These are phyloP conservation scores for Mya arenaria DNA, from an alignment of 1,140 invertebrate genomes.

Conservation along the genomic window DNA sequence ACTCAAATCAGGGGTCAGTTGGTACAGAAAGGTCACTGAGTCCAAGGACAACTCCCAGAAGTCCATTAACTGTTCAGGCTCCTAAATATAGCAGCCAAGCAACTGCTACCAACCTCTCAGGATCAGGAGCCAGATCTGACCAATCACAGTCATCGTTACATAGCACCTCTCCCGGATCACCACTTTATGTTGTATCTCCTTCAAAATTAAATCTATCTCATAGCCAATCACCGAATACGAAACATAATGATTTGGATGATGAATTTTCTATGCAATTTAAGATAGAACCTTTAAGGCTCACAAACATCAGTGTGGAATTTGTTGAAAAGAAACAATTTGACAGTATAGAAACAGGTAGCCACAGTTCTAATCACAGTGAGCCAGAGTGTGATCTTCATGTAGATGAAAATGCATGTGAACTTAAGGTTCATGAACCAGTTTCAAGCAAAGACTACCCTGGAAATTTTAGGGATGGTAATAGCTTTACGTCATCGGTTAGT, in stretches of 20 bases:
- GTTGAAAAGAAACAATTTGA: constrained; percentile 19
- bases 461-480: not conserved
- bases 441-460: not conserved
- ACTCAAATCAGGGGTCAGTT: constrained; percentile 24
- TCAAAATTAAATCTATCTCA: constrained; percentile 11
- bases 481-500: not conserved
- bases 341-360: constrained; percentile 20
- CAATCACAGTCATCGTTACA: constrained; percentile 37
- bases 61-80: not conserved
- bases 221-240: not conserved
- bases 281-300: constrained; percentile 48
- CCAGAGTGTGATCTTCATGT: constrained; percentile 49
- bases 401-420: constrained; percentile 23
- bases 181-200: constrained; percentile 16
- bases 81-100: constrained; percentile 20
- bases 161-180: constrained; percentile 35
- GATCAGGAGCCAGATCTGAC: constrained; percentile 10
- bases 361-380: constrained; percentile 41
- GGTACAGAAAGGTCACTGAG: constrained; percentile 53
- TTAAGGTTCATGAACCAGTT: constrained; percentile 28
- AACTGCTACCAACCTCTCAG: not conserved
- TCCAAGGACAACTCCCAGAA: constrained; percentile 36
- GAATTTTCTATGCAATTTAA: constrained; percentile 44
- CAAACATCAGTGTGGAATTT: constrained; percentile 43
- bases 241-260: not conserved